Evolutionary conservation across 2,797 vertebrate species (phyloP), one percentile per base, ranked within the genome.

Genomic region (Clamator glandarius): DNA sequence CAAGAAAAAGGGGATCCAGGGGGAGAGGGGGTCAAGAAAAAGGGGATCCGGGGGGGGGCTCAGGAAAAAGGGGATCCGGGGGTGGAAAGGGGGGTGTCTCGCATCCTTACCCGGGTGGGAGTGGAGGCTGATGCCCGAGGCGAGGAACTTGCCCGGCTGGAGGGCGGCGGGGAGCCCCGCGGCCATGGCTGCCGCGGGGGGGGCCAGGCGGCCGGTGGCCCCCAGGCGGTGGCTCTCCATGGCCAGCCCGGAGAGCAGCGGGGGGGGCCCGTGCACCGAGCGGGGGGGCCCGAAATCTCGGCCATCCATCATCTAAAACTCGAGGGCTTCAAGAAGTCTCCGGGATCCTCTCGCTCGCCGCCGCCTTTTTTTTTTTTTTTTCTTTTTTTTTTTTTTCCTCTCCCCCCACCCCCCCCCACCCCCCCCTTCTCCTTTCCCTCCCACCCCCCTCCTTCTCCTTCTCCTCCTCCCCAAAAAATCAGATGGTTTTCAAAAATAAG

Each of bases 241-340:
- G 28, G 98, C 97, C 98, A 99, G 97, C 93, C 98, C 98, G 87
- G 99, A 98, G 97, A 99, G 97, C 97, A 99, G 96, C 94, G 99
- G 98, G 83, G 99, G 98, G 78, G 98, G 99, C 42, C 98, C 98
- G 96, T 99, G 99, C 96, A 99, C 98, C 94, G 99, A 98, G 97
- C 99, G 98, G 96, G 98, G 98, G 96, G 98, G 98, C 98, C 98
- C 99, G 96, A 99, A 99, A 98, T 99, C 99, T 98, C 99, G 98
- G 98, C 99, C 99, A 99, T 99, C 99, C 99, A 99, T 99, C 98
- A 98, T 99, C 98, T 91, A 46, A 88, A n/a, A n/a, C 88, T 78
- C 84, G 88, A 86, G 88, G 75, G 29, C 81, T 80, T 88, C 93
- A 18, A 85, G 58, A 75, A 87, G 70, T 87, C 97, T 87, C 90